These are phyloP conservation scores for Agrotis puta DNA, from an alignment of 2,888 invertebrate species.

Conservation along the genomic window DNA sequence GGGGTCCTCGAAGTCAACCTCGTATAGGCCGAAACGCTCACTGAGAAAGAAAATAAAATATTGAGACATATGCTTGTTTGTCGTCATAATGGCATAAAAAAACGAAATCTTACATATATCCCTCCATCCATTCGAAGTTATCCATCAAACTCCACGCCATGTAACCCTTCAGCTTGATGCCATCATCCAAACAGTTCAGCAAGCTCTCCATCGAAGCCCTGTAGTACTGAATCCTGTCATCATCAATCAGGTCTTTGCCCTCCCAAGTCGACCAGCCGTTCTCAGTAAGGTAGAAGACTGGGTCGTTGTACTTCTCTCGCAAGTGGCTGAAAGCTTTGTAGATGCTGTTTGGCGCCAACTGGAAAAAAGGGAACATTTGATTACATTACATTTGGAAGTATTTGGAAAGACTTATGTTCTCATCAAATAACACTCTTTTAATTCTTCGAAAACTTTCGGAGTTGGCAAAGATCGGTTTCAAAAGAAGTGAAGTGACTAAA, in stretches of 20 bases:
- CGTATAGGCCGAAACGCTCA: conserved; percentile 93
- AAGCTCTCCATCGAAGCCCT: conserved; percentile 82
- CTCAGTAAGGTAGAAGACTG: conserved; percentile 91
- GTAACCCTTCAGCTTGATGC: conserved; percentile 88
- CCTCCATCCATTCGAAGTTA: conserved; percentile 92
- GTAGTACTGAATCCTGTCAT: conserved; percentile 83
- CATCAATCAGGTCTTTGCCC: conserved; percentile 79
- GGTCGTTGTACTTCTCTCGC: conserved; percentile 85
- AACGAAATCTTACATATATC: conserved; percentile 91
- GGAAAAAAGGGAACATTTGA: conserved; percentile 13
- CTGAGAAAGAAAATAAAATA: conserved; percentile 79
- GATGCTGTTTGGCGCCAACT: conserved; percentile 91
- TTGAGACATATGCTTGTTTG: too few species aligned
- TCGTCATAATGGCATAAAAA: too few species aligned
- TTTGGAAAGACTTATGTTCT: too few species aligned
- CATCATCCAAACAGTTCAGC: conserved; percentile 82
- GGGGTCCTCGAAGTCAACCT: conserved; percentile 92
- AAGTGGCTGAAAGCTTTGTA: conserved; percentile 88
- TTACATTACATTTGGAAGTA: too few species aligned
- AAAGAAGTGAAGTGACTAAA: background rate
- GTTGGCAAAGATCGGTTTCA: background rate
- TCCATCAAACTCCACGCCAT: conserved; percentile 92
- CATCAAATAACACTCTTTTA: too few species aligned
- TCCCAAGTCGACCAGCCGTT: conserved; percentile 89
- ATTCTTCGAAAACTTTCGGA: background rate